These are phyloP conservation scores for Rambutsinella grinnellia DNA, from an alignment of 2,888 invertebrate species.

Conservation along the genomic window DNA sequence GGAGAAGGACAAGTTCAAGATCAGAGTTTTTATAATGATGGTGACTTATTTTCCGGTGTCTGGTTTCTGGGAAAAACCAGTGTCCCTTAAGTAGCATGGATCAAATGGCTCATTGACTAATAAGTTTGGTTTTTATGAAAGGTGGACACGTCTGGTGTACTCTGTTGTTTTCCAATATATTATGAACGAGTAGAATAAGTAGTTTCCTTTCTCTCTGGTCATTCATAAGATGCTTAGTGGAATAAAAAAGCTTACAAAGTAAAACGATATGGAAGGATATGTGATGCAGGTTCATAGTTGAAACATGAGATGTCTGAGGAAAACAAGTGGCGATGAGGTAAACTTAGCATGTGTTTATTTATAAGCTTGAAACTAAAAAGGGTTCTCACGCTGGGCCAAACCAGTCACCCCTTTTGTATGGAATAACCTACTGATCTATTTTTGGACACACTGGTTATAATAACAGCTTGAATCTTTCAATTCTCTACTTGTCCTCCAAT, in stretches of 20 bases:
- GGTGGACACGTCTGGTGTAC: constrained; percentile 32
- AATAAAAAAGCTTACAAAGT: too few species aligned
- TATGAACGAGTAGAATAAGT: constrained; percentile 22
- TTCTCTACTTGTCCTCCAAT: too few species aligned
- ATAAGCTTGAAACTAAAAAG: too few species aligned
- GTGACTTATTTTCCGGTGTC: constrained; percentile 66
- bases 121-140: neutral
- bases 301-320: neutral
- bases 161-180: neutral
- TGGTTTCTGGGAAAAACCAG: constrained; percentile 64
- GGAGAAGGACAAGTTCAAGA: constrained; percentile 34
- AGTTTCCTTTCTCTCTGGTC: constrained; percentile 11
- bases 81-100: constrained; percentile 1
- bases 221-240: too few species aligned
- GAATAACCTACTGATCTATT: too few species aligned
- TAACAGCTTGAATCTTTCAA: too few species aligned
- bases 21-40: constrained; percentile 43
- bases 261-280: neutral
- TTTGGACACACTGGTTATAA: too few species aligned
- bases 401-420: too few species aligned
- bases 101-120: constrained; percentile 31
- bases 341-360: neutral
- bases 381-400: too few species aligned
- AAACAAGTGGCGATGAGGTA: neutral
- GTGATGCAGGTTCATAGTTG: neutral